Evolutionary conservation across 2,113 vertebrate genomes (phyloP).

Genomic region (Calidris pugnax): DNA sequence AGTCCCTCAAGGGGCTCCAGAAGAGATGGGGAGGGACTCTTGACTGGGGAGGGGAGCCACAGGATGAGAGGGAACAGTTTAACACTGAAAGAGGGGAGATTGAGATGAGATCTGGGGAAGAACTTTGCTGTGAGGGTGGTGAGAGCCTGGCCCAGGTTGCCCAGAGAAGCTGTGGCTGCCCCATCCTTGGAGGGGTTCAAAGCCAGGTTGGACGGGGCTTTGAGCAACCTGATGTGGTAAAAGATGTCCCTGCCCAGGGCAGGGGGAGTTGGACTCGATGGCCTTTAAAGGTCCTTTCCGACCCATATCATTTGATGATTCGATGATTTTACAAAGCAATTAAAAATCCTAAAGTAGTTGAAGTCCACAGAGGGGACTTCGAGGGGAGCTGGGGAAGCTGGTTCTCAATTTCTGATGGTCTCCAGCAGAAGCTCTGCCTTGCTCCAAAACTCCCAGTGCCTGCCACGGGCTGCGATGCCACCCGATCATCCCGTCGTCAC

Average conservation of each 20-base stretch:
- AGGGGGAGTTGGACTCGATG: rapidly evolving
- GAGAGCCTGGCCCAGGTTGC: background rate
- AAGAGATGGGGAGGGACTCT: background rate
- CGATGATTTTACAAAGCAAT: background rate
- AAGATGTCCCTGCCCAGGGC: background rate
- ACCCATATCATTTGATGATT: rapidly evolving
- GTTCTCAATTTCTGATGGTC: background rate
- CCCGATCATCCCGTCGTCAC: background rate
- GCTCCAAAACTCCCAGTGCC: background rate
- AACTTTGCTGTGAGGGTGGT: rapidly evolving
- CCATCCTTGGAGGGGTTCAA: background rate
- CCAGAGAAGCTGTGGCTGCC: background rate
- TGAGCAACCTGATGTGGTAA: rapidly evolving
- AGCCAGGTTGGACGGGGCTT: rapidly evolving
- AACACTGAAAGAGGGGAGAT: background rate
- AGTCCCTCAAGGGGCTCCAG: background rate
- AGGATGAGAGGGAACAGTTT: rapidly evolving
- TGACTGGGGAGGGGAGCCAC: background rate
- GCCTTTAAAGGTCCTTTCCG: background rate
- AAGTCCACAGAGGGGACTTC: background rate
- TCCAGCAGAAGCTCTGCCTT: background rate
- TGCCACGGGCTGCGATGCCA: rapidly evolving
- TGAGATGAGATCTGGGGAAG: background rate
- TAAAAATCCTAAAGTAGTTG: background rate
- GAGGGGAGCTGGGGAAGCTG: background rate